A percentile compares a stretch with the other conserved stretches of the same genome.
These are phyloP conservation scores for Cirrhinus mrigala DNA, from an alignment of 2,797 vertebrate species.

Conservation along the genomic window DNA sequence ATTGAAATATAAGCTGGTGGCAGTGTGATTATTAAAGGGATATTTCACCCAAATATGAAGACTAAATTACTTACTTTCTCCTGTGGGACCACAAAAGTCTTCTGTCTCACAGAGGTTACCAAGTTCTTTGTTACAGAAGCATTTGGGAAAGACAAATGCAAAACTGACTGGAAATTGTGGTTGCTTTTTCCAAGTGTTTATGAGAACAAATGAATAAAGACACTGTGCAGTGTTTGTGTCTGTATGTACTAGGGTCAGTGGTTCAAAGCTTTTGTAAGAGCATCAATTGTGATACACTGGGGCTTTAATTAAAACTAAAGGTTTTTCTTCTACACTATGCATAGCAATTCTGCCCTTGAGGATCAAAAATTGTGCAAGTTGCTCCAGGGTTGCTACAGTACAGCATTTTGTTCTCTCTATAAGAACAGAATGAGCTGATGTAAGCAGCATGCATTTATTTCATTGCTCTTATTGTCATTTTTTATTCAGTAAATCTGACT, in stretches of 20 bases:
- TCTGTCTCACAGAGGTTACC: not conserved
- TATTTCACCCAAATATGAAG: not conserved
- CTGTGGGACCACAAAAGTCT: not conserved
- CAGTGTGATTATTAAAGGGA: conserved; percentile 9
- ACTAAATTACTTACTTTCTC: not conserved
- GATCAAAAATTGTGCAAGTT: conserved; percentile 23
- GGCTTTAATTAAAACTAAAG: conserved; percentile 36
- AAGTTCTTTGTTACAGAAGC: not conserved
- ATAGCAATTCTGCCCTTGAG: conserved; percentile 26
- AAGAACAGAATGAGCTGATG: not conserved
- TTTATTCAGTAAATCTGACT: not conserved
- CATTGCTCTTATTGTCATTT: not conserved
- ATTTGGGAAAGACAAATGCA: not conserved
- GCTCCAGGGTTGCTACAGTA: not conserved
- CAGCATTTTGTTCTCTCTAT: not conserved
- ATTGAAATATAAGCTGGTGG: conserved; percentile 1
- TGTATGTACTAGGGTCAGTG: conserved; percentile 10
- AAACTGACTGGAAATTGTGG: not conserved
- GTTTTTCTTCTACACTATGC: not conserved
- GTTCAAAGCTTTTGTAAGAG: conserved; percentile 21
- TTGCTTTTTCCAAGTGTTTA: not conserved
- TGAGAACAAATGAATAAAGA: not conserved
- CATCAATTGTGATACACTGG: not conserved
- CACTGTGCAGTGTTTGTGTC: not conserved
- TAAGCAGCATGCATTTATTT: not conserved